phyloP scores from a whole-genome alignment of 2,888 invertebrate species.

The Halocaridina rubra region DNA sequence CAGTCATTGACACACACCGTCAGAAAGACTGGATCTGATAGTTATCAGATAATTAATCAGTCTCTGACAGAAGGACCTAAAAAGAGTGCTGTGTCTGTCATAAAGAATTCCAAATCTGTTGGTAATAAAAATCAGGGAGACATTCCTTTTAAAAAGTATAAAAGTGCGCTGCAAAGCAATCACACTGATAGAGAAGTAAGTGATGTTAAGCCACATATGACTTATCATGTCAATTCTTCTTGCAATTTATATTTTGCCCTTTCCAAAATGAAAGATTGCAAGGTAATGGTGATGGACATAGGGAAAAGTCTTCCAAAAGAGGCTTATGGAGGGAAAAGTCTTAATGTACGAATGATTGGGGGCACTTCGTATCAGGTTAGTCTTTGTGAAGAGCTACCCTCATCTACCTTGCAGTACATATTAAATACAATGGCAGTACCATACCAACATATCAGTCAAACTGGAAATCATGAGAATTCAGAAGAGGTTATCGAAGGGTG shows the following conservation, averaged over 20 bases:
- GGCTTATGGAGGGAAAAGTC: constrained; percentile 32
- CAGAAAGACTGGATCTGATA: no score
- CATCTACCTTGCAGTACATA: constrained; percentile 22
- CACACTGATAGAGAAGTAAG: no score
- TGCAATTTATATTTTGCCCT: background rate
- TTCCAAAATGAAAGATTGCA: background rate
- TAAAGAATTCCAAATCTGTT: no score
- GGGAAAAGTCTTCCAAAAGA: constrained; percentile 21
- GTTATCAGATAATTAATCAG: no score
- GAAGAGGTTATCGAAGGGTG: background rate
- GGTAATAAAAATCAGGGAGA: no score
- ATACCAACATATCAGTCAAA: background rate
- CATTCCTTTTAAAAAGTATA: no score
- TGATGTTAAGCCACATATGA: background rate
- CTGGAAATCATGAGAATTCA: background rate
- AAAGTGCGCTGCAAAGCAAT: no score
- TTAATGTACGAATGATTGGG: background rate
- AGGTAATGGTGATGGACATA: constrained; percentile 26
- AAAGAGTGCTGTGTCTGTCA: no score
- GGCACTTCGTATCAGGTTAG: background rate
- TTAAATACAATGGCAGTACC: constrained; percentile 18
- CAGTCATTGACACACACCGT: no score
- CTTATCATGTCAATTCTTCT: background rate
- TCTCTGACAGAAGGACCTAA: no score
- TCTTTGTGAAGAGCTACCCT: background rate